Evolutionary conservation across 2,797 vertebrate genomes (phyloP), one percentile per base, ranked within the genome.

Genomic region (Lacerta agilis): DNA sequence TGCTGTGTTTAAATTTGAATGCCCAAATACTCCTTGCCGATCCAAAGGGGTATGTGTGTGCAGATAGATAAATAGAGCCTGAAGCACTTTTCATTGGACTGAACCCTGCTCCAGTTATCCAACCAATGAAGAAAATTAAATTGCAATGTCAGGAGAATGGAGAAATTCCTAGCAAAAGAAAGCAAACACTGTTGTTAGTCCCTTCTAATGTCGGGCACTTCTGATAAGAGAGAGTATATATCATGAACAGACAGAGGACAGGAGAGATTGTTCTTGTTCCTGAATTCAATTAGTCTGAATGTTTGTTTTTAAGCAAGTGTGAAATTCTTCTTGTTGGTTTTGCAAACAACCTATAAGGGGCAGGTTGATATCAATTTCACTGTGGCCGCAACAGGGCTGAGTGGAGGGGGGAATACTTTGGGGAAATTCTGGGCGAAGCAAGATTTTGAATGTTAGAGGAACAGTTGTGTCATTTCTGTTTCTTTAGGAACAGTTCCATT

Each of bases 331-430:
- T n/a, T 20, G 10, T 0, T 64, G 71, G 85, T 90, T 25, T 11
- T 86, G 90, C 92, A 88, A 73, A 77, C 87, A 90, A 87, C 49
- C 20, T 55, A 9, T 3, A 45, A 86, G 38, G 86, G 61, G 20
- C 0, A 0, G 45, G 92, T 88, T 72, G 38, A 85, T 82, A 78
- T 78, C 43, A 69, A 17, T 87, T 87, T 75, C 86, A 81, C 20
- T 43, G 58, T 25, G 38, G 45, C 76, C 29, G 23, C 33, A 29
- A 17, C 85, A n/a, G 13, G 11, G 82, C 43, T 41, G 85, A 80
- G 5, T 73, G 23, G 86, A 79, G 61, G 69, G 75, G 7, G 58
- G 87, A 61, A 8, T 58, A 69, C 4, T 80, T 33, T 77, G 49
- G 55, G 77, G 79, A 29, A 45, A 17, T 75, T 15, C 69, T 75